phyloP scores from a whole-genome alignment of 92 coral and sea anemone species.

The Actinernus sp. region DNA sequence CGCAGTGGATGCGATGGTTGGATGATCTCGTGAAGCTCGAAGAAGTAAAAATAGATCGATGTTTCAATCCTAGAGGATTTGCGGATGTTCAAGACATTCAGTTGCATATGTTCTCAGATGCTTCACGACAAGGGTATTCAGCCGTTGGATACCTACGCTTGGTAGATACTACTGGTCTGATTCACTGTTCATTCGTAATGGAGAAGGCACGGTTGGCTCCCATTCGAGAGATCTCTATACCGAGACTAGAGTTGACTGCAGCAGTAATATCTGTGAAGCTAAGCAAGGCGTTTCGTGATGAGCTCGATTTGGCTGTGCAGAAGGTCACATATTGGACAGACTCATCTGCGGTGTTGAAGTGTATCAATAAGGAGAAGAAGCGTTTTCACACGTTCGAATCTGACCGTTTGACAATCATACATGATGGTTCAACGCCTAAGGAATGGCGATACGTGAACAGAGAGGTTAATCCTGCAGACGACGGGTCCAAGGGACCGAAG shows the following conservation, averaged over 20 bases:
- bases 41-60: slow-evolving; percentile 35
- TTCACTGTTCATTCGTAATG: slow-evolving; percentile 46
- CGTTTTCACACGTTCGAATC: slow-evolving; percentile 64
- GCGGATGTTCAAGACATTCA: slow-evolving; percentile 13
- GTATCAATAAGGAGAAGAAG: slow-evolving; percentile 37
- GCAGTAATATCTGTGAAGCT: no score
- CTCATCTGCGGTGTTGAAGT: slow-evolving; percentile 55
- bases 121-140: slow-evolving; percentile 12
- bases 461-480: slow-evolving; percentile 57
- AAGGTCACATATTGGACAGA: slow-evolving; percentile 35
- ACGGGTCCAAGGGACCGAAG: no score
- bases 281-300: slow-evolving; percentile 26
- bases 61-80: slow-evolving; percentile 39
- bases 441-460: slow-evolving; percentile 57
- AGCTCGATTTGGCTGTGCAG: slow-evolving; percentile 33
- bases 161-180: background rate
- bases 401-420: no score
- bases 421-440: slow-evolving; percentile 8
- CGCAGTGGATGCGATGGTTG: slow-evolving; percentile 31
- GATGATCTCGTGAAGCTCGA: no score
- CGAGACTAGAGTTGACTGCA: no score
- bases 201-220: slow-evolving; percentile 56
- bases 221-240: no score
- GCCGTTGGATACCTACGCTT: slow-evolving; percentile 23
- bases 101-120: slow-evolving; percentile 21